Evolutionary conservation across 1,140 invertebrate species (phyloP).

Genomic region (Tetragnatha versicolor): DNA sequence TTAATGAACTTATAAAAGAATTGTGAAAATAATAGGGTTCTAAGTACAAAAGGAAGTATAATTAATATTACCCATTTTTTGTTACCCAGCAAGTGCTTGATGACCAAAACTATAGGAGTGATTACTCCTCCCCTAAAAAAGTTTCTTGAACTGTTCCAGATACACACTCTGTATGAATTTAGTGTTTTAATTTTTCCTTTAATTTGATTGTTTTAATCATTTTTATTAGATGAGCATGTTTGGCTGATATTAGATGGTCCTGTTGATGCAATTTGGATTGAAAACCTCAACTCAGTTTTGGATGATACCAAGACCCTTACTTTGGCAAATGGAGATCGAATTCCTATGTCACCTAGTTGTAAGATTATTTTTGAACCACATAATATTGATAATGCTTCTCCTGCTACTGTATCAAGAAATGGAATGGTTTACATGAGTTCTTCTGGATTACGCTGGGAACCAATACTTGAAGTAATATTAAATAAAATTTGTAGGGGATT

Average conservation of each 20-base stretch:
- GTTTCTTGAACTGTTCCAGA: neutral
- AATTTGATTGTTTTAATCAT: neutral
- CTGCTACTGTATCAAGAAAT: constrained; percentile 96
- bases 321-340: constrained; percentile 93
- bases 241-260: constrained; percentile 99
- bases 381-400: constrained; percentile 88
- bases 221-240: constrained; percentile 72
- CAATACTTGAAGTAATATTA: constrained; percentile 73
- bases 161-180: neutral
- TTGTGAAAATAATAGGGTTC: too few species aligned
- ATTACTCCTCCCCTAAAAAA: neutral
- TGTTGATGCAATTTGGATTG: constrained; percentile 98
- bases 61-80: too few species aligned
- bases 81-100: too few species aligned
- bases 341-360: constrained; percentile 88
- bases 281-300: constrained; percentile 94
- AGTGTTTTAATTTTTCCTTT: neutral
- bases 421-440: constrained; percentile 99
- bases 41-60: too few species aligned
- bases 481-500: neutral
- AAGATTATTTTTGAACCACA: constrained; percentile 99
- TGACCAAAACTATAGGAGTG: too few species aligned
- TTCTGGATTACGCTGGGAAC: constrained; percentile 89
- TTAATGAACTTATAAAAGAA: too few species aligned
- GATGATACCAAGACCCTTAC: constrained; percentile 95